phyloP scores from a whole-genome alignment of 2,113 vertebrate species.

The Passer montanus region DNA sequence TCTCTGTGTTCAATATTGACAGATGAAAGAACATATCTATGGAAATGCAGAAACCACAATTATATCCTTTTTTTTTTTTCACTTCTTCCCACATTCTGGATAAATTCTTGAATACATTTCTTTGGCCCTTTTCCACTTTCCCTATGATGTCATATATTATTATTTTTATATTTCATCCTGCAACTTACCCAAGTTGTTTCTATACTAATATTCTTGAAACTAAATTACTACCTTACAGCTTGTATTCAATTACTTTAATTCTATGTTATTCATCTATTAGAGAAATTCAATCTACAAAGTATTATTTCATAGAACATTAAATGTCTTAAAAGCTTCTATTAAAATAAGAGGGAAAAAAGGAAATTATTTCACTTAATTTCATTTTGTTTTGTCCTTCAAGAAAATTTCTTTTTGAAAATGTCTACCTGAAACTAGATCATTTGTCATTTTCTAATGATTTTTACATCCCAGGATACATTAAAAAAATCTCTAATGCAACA shows the following conservation, averaged over 20 bases:
- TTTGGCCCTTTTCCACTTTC: not conserved
- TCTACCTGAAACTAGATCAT: not conserved
- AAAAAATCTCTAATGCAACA: not conserved
- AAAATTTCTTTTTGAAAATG: not conserved
- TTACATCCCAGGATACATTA: not conserved
- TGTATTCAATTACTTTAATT: not conserved
- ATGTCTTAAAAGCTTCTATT: not conserved
- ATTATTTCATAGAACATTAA: not conserved
- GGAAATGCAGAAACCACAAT: not conserved
- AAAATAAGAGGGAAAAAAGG: not conserved
- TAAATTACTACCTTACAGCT: not conserved
- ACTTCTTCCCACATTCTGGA: not conserved
- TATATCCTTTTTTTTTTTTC: not conserved
- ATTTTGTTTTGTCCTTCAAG: not conserved
- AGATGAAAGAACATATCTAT: not conserved
- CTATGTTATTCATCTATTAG: not conserved
- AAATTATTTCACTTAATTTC: not conserved
- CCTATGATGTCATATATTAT: not conserved
- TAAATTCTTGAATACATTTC: not conserved
- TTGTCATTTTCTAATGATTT: not conserved
- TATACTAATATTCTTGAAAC: not conserved
- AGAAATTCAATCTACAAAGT: not conserved
- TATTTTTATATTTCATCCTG: not conserved
- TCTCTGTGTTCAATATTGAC: not conserved
- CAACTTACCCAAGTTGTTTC: not conserved